These are phyloP conservation scores for Oncorhynchus masou DNA, from an alignment of 2,113 vertebrate genomes.

Conservation along the genomic window DNA sequence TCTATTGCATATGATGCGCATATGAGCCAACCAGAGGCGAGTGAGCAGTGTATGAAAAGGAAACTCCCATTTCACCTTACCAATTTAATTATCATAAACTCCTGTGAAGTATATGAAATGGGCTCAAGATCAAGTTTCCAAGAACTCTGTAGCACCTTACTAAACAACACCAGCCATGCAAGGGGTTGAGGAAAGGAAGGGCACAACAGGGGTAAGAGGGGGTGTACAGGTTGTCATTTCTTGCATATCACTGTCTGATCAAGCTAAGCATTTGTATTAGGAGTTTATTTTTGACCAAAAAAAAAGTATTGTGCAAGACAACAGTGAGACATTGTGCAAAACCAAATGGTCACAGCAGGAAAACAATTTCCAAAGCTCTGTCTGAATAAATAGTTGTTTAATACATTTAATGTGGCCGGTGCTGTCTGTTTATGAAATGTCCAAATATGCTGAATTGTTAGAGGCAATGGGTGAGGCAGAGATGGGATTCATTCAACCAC, in stretches of 20 bases:
- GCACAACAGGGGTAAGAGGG: neutral
- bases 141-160: neutral
- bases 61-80: neutral
- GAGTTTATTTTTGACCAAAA: slow-evolving; percentile 45
- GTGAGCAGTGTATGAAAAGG: neutral
- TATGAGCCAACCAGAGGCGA: neutral
- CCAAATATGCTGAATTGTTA: too few relatives aligned
- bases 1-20: neutral
- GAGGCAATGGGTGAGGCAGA: too few relatives aligned
- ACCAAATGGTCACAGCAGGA: slow-evolving; percentile 21
- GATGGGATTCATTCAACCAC: too few relatives aligned
- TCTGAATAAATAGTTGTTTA: slow-evolving; percentile 47
- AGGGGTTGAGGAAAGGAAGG: neutral
- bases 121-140: neutral
- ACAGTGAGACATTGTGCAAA: slow-evolving; percentile 41
- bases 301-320: slow-evolving; percentile 36
- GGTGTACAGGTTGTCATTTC: slow-evolving; percentile 17
- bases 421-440: neutral
- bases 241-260: slow-evolving; percentile 38
- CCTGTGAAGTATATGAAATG: neutral
- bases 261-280: slow-evolving; percentile 47
- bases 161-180: neutral
- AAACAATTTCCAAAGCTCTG: too few relatives aligned
- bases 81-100: neutral
- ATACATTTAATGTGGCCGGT: slow-evolving; percentile 16